Evolutionary conservation across 2,797 vertebrate species (phyloP).

Genomic region (Simalia tracyae): DNA sequence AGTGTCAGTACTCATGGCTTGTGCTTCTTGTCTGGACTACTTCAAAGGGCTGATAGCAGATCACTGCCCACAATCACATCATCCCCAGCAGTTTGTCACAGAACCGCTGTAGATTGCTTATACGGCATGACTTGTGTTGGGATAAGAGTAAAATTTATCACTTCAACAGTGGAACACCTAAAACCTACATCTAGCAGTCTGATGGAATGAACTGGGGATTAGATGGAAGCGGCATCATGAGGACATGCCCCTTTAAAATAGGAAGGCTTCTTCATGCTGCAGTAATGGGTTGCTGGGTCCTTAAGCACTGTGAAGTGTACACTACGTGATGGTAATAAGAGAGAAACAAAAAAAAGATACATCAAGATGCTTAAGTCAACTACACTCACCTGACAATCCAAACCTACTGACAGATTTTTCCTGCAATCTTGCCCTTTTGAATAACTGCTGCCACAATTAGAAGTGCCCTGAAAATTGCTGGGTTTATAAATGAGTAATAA

Average conservation of each 20-base stretch:
- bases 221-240: background rate
- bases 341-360: background rate
- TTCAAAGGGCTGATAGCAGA: background rate
- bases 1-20: background rate
- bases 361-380: background rate
- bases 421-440: rapidly evolving
- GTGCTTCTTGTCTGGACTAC: background rate
- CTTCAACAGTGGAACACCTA: background rate
- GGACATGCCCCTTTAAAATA: background rate
- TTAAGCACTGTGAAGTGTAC: background rate
- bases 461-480: background rate
- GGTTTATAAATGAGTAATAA: slow-evolving; percentile 36
- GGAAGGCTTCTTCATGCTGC: background rate
- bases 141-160: background rate
- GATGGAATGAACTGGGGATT: background rate
- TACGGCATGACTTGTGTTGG: background rate
- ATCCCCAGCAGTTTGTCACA: background rate
- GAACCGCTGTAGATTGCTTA: background rate
- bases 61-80: background rate
- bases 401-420: background rate
- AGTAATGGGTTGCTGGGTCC: background rate
- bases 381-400: background rate
- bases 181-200: background rate
- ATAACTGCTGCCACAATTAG: background rate
- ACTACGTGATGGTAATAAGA: background rate